Evolutionary conservation across 2,113 vertebrate species (phyloP), one percentile per base, ranked within the genome.

Genomic region (Pygathrix nemaeus): DNA sequence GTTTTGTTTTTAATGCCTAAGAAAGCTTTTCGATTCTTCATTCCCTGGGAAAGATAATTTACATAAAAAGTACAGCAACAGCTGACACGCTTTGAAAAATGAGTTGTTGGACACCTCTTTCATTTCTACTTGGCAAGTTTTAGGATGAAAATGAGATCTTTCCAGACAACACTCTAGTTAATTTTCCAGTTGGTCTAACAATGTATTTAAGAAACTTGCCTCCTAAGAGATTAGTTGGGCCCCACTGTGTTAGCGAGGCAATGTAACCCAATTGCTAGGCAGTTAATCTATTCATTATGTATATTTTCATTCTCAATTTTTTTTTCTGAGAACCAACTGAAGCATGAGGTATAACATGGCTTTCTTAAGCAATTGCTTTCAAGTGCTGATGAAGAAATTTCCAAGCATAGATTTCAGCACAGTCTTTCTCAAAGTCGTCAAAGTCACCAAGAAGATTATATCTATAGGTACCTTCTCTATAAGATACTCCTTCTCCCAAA

Each of bases 121-220:
- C 14, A 35, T 93, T 85, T 93, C 89, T 88, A 50, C 52, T 78
- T 70, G 75, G 82, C 30, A 92, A 88, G 59, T 85, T 93, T 97
- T 89, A 83, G 55, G 45, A 72, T 38, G 30, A 55, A 84, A 40
- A 89, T 92, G 64, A 94, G 23, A 32, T 92, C 80, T 68, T 79
- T 68, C 93, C 68, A 43, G 70, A 87, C 93, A 91, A 59, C 4
- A 25, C 40, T 32, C 55, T 82, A 75, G 80, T 94, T 97, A 70
- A 97, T 98, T 97, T 88, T 97, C 97, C 96, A 97, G 93, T 87
- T 97, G 94, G 59, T 72, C 79, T 70, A 45, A 75, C 59, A 96
- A 43, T 84, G 45, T 92, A 70, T 98, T 97, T 93, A 59, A 96
- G 92, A 81, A 76, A 45, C 1, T 5, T 59, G 4, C 3, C 8